Evolutionary conservation across 1,140 invertebrate genomes (phyloP).

Genomic region (Habropoda laboriosa): DNA sequence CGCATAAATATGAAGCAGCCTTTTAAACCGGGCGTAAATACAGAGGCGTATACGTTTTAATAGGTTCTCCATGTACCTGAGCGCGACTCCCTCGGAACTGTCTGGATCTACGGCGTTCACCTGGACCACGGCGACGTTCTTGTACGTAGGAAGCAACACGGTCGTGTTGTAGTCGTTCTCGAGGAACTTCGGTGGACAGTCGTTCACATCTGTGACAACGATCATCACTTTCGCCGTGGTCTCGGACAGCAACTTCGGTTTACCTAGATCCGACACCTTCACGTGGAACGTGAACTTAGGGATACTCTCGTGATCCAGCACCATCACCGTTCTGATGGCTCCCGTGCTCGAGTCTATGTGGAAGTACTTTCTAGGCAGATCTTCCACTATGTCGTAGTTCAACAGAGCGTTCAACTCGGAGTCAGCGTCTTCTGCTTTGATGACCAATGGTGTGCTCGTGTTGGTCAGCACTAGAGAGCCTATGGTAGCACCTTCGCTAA

Average conservation of each 20-base stretch:
- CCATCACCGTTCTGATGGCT: constrained; percentile 89
- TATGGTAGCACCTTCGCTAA: constrained; percentile 87
- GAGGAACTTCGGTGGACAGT: constrained; percentile 90
- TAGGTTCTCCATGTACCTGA: constrained; percentile 78
- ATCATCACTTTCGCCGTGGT: constrained; percentile 88
- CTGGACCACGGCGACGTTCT: constrained; percentile 86
- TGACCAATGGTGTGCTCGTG: constrained; percentile 88
- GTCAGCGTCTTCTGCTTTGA: constrained; percentile 90
- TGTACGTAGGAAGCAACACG: constrained; percentile 90
- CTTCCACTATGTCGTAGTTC: constrained; percentile 92
- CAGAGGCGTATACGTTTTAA: not conserved
- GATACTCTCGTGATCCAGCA: constrained; percentile 91
- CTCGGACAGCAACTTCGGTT: constrained; percentile 89
- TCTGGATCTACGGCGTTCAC: constrained; percentile 90
- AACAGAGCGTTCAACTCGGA: constrained; percentile 91
- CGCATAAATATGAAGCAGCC: constrained; percentile 34
- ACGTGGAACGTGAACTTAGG: constrained; percentile 90
- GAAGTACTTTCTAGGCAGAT: constrained; percentile 88
- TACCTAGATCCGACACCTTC: constrained; percentile 92
- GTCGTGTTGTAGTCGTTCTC: constrained; percentile 88
- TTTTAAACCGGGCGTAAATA: constrained; percentile 2
- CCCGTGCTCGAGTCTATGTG: constrained; percentile 94
- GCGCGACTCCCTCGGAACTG: constrained; percentile 82
- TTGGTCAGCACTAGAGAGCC: constrained; percentile 88
- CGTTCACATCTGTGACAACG: constrained; percentile 92